Evolutionary conservation across 2,797 vertebrate genomes (phyloP), one percentile per base, ranked within the genome.

Genomic region (Propithecus perrieri): DNA sequence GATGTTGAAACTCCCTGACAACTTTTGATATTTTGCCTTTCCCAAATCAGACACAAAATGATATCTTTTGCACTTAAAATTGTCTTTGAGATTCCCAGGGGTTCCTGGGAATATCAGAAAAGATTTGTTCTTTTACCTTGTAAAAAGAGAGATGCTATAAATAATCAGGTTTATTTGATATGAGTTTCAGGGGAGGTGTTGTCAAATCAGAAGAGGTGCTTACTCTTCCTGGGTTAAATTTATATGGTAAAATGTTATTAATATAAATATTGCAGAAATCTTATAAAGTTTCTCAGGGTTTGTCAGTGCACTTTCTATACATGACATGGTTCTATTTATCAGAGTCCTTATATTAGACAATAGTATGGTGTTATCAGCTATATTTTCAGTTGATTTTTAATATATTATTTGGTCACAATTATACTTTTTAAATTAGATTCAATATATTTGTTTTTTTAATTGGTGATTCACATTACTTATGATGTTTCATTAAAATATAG

Each of bases 1-100:
- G 83, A 76, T 78, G 30, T 83, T 83, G 2, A 92, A 87, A n/a
- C 3, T 9, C 26, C n/a, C 38, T 87, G 83, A 84, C 9, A 84
- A 75, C 28, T 78, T 93, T 43, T 87, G 33, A 81, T 93, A 93
- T 76, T 93, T 89, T 93, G 7, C 57, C n/a, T 38, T 83, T 28
- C 28, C 41, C 38, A 92, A 84, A 83, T 50, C 30, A 85, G 86
- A 86, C 61, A 9, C 22, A 57, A 48, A 89, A n/a, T 69, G 30
- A 38, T 53, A 94, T 22, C 5, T 63, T 86, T 90, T 83, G 28
- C 28, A 85, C 38, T 72, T 78, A 59, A 69, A 30, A 10, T 2
- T 33, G 33, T 79, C 17, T 69, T 71, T 85, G 33, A 55, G 46
- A 92, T 85, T 86, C 65, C 26, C 59, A 86, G 26, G 41, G 8